phyloP scores from a whole-genome alignment of 2,113 vertebrate genomes.

The Perognathus longimembris region DNA sequence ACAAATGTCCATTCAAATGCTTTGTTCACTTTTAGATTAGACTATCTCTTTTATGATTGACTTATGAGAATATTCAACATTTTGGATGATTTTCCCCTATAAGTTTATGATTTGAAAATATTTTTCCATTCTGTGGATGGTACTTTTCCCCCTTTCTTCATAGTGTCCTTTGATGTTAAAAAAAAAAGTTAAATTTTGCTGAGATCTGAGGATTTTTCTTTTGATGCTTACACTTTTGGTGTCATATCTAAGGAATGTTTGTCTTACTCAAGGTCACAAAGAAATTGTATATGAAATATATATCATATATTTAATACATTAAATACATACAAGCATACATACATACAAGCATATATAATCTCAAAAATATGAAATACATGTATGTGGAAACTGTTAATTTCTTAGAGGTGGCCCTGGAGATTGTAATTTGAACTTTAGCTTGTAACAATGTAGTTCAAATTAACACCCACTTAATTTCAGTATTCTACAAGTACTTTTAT shows the following conservation, averaged over 20 bases:
- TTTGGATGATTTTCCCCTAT: background rate
- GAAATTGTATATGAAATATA: no score
- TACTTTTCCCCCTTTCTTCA: no score
- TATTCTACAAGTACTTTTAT: background rate
- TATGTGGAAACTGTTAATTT: no score
- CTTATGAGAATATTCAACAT: background rate
- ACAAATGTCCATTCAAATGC: background rate
- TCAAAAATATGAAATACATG: no score
- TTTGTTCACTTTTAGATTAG: conserved; percentile 8
- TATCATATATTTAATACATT: no score
- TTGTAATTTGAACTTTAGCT: background rate
- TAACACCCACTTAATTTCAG: background rate
- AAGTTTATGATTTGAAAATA: background rate
- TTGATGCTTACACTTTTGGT: background rate
- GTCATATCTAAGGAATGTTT: background rate
- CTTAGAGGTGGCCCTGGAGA: background rate
- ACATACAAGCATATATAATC: no score
- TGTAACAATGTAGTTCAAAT: background rate
- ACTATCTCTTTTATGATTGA: background rate
- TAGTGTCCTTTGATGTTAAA: background rate
- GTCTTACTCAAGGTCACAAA: background rate
- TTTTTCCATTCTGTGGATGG: background rate
- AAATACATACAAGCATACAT: no score
- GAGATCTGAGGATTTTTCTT: background rate
- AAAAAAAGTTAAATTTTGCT: background rate